These are phyloP conservation scores for Hoplias malabaricus DNA, from an alignment of 2,113 vertebrate species.

Conservation along the genomic window DNA sequence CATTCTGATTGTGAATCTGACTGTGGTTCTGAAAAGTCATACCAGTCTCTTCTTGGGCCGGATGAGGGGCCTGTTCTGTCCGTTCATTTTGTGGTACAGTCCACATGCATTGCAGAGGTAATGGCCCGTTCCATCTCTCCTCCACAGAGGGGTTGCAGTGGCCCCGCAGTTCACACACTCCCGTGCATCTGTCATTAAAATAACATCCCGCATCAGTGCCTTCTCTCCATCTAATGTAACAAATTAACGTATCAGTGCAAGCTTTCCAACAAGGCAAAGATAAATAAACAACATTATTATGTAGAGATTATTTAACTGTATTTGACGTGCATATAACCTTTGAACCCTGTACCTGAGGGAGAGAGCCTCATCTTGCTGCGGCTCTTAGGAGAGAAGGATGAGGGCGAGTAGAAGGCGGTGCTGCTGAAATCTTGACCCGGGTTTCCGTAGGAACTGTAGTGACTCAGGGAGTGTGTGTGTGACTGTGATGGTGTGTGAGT, in stretches of 20 bases:
- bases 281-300: too few relatives aligned
- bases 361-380: constrained; percentile 50
- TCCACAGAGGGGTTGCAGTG: constrained; percentile 80
- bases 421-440: constrained; percentile 58
- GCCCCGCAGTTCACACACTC: constrained; percentile 82
- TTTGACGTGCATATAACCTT: too few relatives aligned
- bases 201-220: too few relatives aligned
- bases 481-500: constrained; percentile 31
- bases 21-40: constrained; percentile 11
- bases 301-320: too few relatives aligned
- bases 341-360: too few relatives aligned
- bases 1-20: background rate
- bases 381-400: constrained; percentile 48
- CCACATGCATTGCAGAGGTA: constrained; percentile 84
- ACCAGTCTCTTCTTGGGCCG: constrained; percentile 81
- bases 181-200: constrained; percentile 68
- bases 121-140: constrained; percentile 76
- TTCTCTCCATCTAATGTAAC: too few relatives aligned
- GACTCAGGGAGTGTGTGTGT: constrained; percentile 35
- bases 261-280: too few relatives aligned
- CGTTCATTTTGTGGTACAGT: constrained; percentile 80
- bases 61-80: constrained; percentile 82
- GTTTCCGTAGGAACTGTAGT: constrained; percentile 52
- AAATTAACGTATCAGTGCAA: too few relatives aligned
- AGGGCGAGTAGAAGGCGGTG: constrained; percentile 53